Evolutionary conservation across 2,888 invertebrate species (phyloP), one percentile per base, ranked within the genome.

Genomic region (Diadegma fenestrale): DNA sequence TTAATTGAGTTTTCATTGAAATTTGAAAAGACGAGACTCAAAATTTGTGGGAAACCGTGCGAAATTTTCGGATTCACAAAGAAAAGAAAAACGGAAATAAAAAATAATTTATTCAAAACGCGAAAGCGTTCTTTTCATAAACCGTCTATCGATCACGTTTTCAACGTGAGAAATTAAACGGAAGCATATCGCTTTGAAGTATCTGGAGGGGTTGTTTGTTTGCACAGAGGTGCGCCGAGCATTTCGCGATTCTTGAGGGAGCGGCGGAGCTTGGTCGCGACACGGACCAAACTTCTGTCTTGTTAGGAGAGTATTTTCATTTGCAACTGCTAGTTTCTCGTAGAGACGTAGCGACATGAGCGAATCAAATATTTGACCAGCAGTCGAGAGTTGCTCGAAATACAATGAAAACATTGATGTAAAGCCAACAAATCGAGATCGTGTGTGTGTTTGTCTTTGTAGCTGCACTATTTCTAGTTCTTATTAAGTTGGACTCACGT

Each of bases 221-320:
- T 83, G 71, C 33, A 48, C 71, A n/a, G 48, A 80, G 82, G 85
- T 85, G 85, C 71, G 82, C 80, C 85, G 63, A 64, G 64, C 76
- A 69, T 72, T 82, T 81, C 80, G 76, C 80, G 76, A 69, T 81
- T 81, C 73, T 80, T 69, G 61, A 72, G 78, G 83, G 83, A 81
- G 83, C 76, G 82, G 79, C 86, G 71, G 51, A 51, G 26, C 45
- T 76, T 33, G 41, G 33, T 41, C 71, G 71, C 48, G 76, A 58
- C 76, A 41, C 26, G 61, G 72, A 82, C 58, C 45, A 45, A n/a
- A 61, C 19, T 48, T 48, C 63, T 63, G 66, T 69, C 58, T 85
- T 51, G 75, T 79, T 80, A 66, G 48, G 30, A 71, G 26, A 3
- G 19, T 66, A 19, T 43, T 30, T 72, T 37, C 80, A 66, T 72